phyloP scores from a whole-genome alignment of 2,888 invertebrate genomes.

The Chironomus riparius region DNA sequence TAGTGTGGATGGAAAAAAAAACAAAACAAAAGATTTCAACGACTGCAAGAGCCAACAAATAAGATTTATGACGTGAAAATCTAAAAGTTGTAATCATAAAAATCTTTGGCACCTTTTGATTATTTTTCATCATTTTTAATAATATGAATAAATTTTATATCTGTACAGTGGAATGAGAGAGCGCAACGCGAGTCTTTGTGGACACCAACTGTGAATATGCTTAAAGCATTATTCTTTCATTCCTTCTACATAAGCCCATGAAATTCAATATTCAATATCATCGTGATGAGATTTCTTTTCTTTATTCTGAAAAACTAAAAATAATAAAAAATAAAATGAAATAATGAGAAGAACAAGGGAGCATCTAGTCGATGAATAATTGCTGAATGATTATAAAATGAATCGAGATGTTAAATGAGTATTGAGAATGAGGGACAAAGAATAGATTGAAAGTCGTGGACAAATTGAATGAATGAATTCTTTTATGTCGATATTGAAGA shows the following conservation, averaged over 20 bases:
- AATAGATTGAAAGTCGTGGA: not conserved
- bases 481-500: not conserved
- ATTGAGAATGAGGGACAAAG: not conserved
- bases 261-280: constrained; percentile 26
- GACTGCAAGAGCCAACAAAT: not conserved
- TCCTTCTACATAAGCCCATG: not conserved
- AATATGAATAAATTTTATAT: not conserved
- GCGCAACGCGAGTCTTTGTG: not conserved
- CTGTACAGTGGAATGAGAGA: not conserved
- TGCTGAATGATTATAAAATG: not conserved
- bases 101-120: constrained; percentile 20
- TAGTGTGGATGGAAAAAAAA: too few relatives aligned
- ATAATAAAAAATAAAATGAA: not conserved
- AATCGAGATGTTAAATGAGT: too few relatives aligned
- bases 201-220: constrained; percentile 18
- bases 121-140: not conserved
- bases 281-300: constrained; percentile 2
- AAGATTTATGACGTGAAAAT: constrained; percentile 24
- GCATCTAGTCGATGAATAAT: not conserved
- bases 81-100: constrained; percentile 23
- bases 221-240: not conserved
- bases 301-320: not conserved
- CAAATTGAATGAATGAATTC: not conserved
- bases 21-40: too few relatives aligned
- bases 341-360: too few relatives aligned